Conservation (phyloP, 2,888 invertebrate species). For the Imbricaverruca yamaguchii region DNA sequence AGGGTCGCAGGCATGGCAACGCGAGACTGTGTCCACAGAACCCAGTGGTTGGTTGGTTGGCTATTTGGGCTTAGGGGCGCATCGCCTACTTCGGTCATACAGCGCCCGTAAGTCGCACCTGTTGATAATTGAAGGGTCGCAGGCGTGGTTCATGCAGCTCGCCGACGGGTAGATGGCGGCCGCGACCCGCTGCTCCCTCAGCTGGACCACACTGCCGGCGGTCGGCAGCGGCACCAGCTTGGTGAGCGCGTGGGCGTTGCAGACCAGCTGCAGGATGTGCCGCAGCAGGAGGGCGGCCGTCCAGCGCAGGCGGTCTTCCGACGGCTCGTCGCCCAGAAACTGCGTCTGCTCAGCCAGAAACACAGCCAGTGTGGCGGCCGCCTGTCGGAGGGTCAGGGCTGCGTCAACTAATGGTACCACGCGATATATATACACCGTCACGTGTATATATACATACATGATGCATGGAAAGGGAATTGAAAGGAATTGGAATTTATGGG, state of each 20-base stretch:
- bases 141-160: conserved; percentile 89
- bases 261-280: conserved; percentile 69
- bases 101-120: conserved; percentile 55
- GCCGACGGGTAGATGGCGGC: conserved; percentile 78
- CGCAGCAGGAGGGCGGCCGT: conserved; percentile 62
- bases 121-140: conserved; percentile 70
- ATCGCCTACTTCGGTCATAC: too few species aligned
- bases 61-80: too few species aligned
- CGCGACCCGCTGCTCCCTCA: conserved; percentile 47
- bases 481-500: too few species aligned
- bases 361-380: conserved; percentile 37
- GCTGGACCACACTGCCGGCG: conserved; percentile 32
- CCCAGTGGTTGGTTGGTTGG: too few species aligned
- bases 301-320: conserved; percentile 36
- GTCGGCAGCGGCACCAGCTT: conserved; percentile 41
- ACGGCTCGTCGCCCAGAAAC: background rate
- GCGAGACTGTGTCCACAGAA: too few species aligned
- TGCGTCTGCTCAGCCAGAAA: conserved; percentile 34
- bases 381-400: conserved; percentile 22
- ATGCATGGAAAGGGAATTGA: too few species aligned
- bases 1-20: too few species aligned
- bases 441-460: too few species aligned
- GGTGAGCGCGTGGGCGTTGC: conserved; percentile 63
- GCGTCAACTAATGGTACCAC: too few species aligned
- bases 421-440: too few species aligned